phyloP scores from a whole-genome alignment of 2,888 invertebrate species.

The Brachyptera putata region DNA sequence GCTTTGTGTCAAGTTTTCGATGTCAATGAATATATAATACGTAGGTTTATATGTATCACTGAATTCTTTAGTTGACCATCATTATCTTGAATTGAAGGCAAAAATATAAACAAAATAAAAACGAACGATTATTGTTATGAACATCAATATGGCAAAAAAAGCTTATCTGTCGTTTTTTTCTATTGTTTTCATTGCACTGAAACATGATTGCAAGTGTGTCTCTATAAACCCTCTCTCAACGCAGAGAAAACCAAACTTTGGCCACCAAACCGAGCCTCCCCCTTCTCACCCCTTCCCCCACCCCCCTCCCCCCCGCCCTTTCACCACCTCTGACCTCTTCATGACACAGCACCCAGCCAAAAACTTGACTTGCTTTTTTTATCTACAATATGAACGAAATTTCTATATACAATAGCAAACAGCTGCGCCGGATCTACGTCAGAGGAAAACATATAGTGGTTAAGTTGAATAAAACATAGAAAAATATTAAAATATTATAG shows the following conservation, averaged over 20 bases:
- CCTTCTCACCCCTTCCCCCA: neutral
- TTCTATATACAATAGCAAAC: slow-evolving; percentile 2
- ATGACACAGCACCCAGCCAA: slow-evolving; percentile 1
- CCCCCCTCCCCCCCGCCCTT: neutral
- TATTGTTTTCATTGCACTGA: no score
- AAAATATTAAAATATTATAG: slow-evolving; percentile 4
- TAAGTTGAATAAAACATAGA: slow-evolving; percentile 10
- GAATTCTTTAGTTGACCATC: no score
- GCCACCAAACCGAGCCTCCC: neutral
- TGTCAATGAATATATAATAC: no score
- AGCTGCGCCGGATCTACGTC: slow-evolving; percentile 9
- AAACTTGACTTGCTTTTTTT: slow-evolving; percentile 10
- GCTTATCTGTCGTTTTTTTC: no score
- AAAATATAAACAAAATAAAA: neutral
- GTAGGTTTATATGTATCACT: no score
- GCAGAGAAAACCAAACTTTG: slow-evolving; percentile 2
- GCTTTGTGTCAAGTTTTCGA: no score
- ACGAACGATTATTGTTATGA: no score
- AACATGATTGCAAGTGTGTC: slow-evolving; percentile 1
- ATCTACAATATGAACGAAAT: neutral
- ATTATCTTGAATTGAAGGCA: neutral
- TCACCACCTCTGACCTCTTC: slow-evolving; percentile 1
- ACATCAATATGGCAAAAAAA: no score
- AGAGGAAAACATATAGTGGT: neutral
- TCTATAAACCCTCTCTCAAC: neutral